A percentile compares a stretch with the other conserved stretches of the same genome.
Evolutionary conservation across 2,888 invertebrate genomes (phyloP).

Genomic region (Pyrocoelia pectoralis): DNA sequence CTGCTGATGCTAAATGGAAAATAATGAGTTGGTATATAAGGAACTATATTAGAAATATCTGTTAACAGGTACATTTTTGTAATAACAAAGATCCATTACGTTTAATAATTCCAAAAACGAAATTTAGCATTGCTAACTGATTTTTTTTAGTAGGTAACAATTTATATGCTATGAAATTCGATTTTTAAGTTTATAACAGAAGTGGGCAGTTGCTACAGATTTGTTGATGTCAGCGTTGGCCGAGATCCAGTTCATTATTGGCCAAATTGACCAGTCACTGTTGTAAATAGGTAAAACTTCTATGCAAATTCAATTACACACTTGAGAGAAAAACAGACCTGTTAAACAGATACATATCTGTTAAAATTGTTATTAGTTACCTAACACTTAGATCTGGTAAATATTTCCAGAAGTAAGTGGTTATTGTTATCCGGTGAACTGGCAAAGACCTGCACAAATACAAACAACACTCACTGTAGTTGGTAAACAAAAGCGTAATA

Average conservation of each 20-base stretch:
- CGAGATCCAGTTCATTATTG: conserved; percentile 8
- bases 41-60: not conserved
- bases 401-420: conserved; percentile 55
- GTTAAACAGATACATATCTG: conserved; percentile 3
- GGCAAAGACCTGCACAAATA: conserved; percentile 55
- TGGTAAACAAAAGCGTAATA: not conserved
- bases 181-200: conserved; percentile 16
- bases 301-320: conserved; percentile 2
- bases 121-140: not conserved
- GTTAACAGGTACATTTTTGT: not conserved
- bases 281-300: conserved; percentile 9
- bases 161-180: conserved; percentile 14
- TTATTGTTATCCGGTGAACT: conserved; percentile 56
- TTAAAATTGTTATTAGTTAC: conserved; percentile 46
- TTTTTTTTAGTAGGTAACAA: not conserved
- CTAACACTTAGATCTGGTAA: conserved; percentile 57
- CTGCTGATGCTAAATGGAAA: conserved; percentile 39
- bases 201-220: conserved; percentile 18
- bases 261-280: conserved; percentile 18
- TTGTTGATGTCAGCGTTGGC: conserved; percentile 16
- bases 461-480: conserved; percentile 22
- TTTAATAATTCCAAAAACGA: not conserved
- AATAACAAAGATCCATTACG: not conserved
- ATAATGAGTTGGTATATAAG: not conserved
- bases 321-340: not conserved